These are phyloP conservation scores for Cataglyphis albicans DNA, from an alignment of 2,888 invertebrate genomes.

Conservation along the genomic window DNA sequence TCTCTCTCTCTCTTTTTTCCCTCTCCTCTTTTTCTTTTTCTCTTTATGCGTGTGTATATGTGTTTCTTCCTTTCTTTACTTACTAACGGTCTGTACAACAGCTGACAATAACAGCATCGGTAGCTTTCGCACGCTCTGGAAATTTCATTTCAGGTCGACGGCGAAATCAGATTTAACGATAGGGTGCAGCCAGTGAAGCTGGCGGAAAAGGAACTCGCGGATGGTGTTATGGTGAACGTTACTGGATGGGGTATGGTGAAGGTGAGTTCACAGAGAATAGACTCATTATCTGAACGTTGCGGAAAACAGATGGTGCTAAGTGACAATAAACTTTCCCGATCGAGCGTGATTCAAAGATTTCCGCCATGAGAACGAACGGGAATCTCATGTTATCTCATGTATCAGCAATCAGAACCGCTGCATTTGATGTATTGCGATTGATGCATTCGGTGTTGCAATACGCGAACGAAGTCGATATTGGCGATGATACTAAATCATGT, in stretches of 20 bases:
- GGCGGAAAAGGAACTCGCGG: conserved; percentile 53
- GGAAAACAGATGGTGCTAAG: conserved; percentile 46
- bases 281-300: conserved; percentile 38
- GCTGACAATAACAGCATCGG: conserved; percentile 47
- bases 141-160: conserved; percentile 64
- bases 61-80: not conserved
- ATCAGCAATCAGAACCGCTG: conserved; percentile 13
- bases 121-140: conserved; percentile 38
- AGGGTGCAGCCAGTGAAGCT: conserved; percentile 61
- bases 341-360: conserved; percentile 72
- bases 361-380: not conserved
- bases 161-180: conserved; percentile 54
- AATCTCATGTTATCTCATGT: not conserved
- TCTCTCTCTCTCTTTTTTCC: not conserved
- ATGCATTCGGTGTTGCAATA: not conserved
- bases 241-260: conserved; percentile 81
- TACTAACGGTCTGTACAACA: conserved; percentile 25
- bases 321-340: conserved; percentile 68
- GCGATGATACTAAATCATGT: conserved; percentile 30
- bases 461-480: conserved; percentile 13
- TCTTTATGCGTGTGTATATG: not conserved
- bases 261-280: conserved; percentile 51
- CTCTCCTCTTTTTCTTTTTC: not conserved
- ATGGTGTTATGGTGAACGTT: conserved; percentile 75
- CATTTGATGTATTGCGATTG: not conserved